phyloP scores from a whole-genome alignment of 2,113 vertebrate species.

The Leptodactylus fuscus region DNA sequence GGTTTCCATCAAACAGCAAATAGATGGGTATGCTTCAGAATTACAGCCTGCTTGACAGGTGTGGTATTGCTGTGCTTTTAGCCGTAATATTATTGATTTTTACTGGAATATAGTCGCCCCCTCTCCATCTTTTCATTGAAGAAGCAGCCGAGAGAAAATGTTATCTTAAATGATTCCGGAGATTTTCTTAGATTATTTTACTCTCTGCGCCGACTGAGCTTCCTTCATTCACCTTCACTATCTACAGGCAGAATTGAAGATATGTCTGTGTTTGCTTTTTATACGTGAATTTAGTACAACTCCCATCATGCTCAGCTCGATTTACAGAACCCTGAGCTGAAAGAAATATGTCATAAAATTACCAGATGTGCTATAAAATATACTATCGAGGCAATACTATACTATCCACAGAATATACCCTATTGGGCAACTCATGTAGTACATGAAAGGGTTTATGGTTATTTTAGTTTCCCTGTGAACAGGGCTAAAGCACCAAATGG shows the following conservation, averaged over 20 bases:
- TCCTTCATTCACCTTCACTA: neutral
- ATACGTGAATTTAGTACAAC: neutral
- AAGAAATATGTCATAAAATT: neutral
- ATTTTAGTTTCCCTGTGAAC: no score
- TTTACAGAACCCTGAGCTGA: neutral
- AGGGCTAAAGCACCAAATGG: no score
- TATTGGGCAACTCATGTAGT: no score
- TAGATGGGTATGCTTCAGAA: conserved; percentile 53
- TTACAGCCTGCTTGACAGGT: conserved; percentile 51
- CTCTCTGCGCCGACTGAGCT: neutral
- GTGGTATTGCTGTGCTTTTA: conserved; percentile 46
- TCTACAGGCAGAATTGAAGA: neutral
- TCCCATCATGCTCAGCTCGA: neutral
- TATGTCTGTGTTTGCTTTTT: neutral
- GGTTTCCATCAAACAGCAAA: conserved; percentile 54
- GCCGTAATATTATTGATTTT: conserved; percentile 53
- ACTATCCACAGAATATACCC: no score
- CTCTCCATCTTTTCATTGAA: neutral
- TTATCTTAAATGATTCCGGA: neutral
- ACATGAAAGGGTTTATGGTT: no score
- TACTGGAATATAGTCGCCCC: neutral
- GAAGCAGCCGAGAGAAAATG: neutral
- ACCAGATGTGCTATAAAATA: neutral
- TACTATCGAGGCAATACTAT: neutral
- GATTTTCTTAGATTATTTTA: conserved; percentile 22